Evolutionary conservation across 2,113 vertebrate genomes (phyloP), one percentile per base, ranked within the genome.

Genomic region (Rynchops niger): DNA sequence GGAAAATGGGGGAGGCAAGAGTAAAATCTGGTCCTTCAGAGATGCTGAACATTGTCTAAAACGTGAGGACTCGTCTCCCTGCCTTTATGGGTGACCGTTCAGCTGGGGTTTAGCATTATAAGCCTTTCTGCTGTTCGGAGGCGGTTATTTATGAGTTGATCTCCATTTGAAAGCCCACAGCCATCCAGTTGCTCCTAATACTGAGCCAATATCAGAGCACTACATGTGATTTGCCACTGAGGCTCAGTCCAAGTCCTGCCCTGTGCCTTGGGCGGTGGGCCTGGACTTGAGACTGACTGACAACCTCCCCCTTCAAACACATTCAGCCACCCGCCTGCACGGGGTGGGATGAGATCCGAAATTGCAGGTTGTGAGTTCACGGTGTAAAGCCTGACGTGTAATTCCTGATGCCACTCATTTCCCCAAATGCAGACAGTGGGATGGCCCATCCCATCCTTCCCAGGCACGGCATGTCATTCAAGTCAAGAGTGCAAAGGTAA

Each of bases 251-350:
- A 12, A 11, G 43, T 19, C 55, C 49, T 42, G 49, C 53, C 13
- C 10, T 1, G 1, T 7, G 42, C 47, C n/a, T 55, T n/a, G 12
- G 74, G 80, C n/a, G 67, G 59, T 36, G 76, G 43, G 32, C 34
- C 65, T 43, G 70, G 45, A 0, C 34, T 55, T 11, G 29, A 81
- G 19, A 8, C 34, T n/a, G 34, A 50, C 55, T n/a, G 63, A 27
- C 34, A 59, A 10, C 30, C 23, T 84, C 42, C 38, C 12, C 0
- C 30, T 69, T 52, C 72, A 30, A 30, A 29, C 17, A 4, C 3
- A 2, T 30, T 5, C 21, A 55, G n/a, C 34, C 38, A 6, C 55
- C 38, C 6, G 27, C 0, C 2, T 11, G 47, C 47, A 1, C 5
- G 43, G 29, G 49, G 12, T 8, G 43, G 53, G 49, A 15, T 18